Evolutionary conservation across 1,140 invertebrate species (phyloP).

Genomic region (Leptopilina clavipes): DNA sequence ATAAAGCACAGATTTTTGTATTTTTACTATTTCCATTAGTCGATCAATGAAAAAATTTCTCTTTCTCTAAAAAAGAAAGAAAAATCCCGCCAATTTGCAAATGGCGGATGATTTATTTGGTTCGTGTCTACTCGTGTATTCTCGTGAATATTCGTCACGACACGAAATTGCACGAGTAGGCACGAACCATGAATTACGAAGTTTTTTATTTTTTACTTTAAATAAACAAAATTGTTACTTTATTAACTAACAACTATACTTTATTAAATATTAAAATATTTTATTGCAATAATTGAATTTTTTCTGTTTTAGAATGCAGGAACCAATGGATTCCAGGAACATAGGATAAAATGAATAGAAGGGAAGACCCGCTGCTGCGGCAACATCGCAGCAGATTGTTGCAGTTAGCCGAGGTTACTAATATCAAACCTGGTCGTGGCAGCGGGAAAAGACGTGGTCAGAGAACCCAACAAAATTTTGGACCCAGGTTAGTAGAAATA

Average conservation of each 20-base stretch:
- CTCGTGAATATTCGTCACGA: too few relatives aligned
- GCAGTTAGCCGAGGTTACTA: conserved; percentile 71
- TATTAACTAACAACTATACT: too few relatives aligned
- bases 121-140: too few relatives aligned
- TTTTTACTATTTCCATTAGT: too few relatives aligned
- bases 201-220: neutral
- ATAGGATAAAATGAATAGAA: conserved; percentile 69
- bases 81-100: too few relatives aligned
- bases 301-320: conserved; percentile 62
- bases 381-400: conserved; percentile 71
- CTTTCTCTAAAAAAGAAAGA: too few relatives aligned
- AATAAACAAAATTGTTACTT: too few relatives aligned
- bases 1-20: too few relatives aligned
- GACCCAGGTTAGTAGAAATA: conserved; percentile 57
- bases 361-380: conserved; percentile 69
- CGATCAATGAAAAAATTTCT: too few relatives aligned
- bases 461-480: conserved; percentile 60
- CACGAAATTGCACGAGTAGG: too few relatives aligned
- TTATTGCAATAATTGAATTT: conserved; percentile 5
- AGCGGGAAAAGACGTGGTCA: conserved; percentile 69
- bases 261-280: neutral
- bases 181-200: too few relatives aligned
- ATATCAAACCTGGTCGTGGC: conserved; percentile 69
- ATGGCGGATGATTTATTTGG: too few relatives aligned
- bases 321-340: conserved; percentile 55